A percentile compares a stretch with the other conserved stretches of the same genome.
These are phyloP conservation scores for Sorex araneus DNA, from an alignment of 2,113 vertebrate species.

Conservation along the genomic window DNA sequence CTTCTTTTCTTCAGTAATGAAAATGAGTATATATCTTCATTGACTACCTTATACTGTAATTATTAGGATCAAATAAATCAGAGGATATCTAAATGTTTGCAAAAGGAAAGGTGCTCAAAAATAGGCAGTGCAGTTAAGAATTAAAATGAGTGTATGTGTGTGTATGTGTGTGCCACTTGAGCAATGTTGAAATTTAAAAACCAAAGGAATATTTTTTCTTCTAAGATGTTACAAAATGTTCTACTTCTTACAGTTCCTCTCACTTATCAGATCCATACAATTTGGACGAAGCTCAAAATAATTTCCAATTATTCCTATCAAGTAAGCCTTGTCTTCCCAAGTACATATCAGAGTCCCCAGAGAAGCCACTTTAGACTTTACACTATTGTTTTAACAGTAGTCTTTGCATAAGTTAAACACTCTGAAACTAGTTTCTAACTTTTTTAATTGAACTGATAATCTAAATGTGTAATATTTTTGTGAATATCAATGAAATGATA, in stretches of 20 bases:
- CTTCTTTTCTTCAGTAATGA: background rate
- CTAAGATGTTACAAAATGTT: background rate
- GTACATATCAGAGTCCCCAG: background rate
- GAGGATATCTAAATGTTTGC: background rate
- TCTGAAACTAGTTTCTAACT: slow-evolving; percentile 11
- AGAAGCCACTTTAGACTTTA: background rate
- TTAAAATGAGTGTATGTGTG: background rate
- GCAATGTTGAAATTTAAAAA: background rate
- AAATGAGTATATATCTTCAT: background rate
- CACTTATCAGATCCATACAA: background rate
- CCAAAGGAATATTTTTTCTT: background rate
- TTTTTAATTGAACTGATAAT: slow-evolving; percentile 12
- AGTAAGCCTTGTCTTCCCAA: background rate
- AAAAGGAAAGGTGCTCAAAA: background rate
- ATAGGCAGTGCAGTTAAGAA: background rate
- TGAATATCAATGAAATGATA: slow-evolving; percentile 41
- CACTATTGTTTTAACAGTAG: background rate
- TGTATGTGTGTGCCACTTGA: background rate
- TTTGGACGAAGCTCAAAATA: slow-evolving; percentile 8
- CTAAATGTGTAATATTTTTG: slow-evolving; percentile 15
- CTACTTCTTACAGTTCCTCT: background rate
- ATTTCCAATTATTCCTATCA: slow-evolving; percentile 21
- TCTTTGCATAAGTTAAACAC: background rate
- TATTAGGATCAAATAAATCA: background rate
- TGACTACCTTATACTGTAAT: background rate